Base-by-base conservation (phyloP, 2,888 invertebrate genomes). In the Noctua janthina region DNA sequence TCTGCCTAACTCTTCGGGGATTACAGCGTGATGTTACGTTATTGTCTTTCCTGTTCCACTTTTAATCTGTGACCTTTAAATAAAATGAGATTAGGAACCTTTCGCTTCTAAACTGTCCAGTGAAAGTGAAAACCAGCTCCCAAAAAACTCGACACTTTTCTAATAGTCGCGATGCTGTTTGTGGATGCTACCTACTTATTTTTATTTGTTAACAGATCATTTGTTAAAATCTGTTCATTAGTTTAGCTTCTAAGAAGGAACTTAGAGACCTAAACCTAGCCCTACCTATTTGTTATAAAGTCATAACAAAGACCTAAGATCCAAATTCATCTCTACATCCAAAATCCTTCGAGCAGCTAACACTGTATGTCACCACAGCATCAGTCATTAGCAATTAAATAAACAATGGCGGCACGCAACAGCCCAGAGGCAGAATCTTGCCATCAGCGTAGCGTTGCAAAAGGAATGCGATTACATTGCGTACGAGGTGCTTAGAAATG, bases 341-440 rank as follows among this genome's bases (percentile, higher is more conserved):
- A 64, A 80, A 79, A 70, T 68, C 17, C 15, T 23, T 3, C 56
- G 49, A 70, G 35, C 35, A 64, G 6, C 59, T 23, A 66, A 72
- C 71, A 23, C 54, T 62, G 17, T 49, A 29, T 78, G 59, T 78
- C 74, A 54, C 23, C 76, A 88, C 49, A 78, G 71, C 81, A 74
- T 81, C 46, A 82, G 88, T 77, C 82, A 86, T 82, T 86, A 86
- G 67, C 75, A 77, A 86, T 82, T 80, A 87, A 83, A 80, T 76
- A 86, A 88, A 88, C 88, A 88, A 88, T 88, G 76, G 83, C 11
- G 39, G 35, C 73, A 81, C 85, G 90, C 87, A 88, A 88, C 69
- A 67, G 46, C n/a, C 29, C 79, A 75, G 69, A 76, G 66, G 49
- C 71, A 76, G 70, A 79, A 83, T 88, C 84, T 86, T 68, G 87